Base-by-base conservation (phyloP, 2,797 vertebrate genomes). In the Hypotaenidia philippensis region DNA sequence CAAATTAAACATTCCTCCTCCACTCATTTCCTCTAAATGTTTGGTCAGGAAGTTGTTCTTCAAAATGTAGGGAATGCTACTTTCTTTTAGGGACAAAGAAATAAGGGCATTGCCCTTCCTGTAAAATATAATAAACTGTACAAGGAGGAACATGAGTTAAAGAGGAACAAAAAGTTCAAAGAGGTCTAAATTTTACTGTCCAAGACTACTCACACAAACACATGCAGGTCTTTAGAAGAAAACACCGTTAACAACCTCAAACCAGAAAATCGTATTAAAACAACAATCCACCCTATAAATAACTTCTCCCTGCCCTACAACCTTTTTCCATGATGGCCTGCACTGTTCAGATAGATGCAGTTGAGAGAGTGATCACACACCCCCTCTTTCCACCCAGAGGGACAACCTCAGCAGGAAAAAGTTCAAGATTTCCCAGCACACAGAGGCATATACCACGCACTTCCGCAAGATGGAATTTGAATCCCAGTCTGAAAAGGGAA, bases 51-150 rank as follows among this genome's bases (percentile, higher is more conserved):
- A 65, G 61, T 34, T 68, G 53, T 49, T 94, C 65, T 74, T 78
- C 53, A 78, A 78, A 86, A 85, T 4, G 25, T 6, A 92, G 40
- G 20, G 49, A 88, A 90, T 50, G 19, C 20, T 88, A 47, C 50
- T 76, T 84, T 90, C 15, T 90, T 90, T 59, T 40, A 41, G 88
- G 83, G 61, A 75, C 36, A 81, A 89, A 89, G 68, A 87, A 92
- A 66, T 44, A 52, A 74, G 10, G 47, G 32, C 40, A 83, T 34
- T 93, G 38, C 26, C 49, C 50, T 92, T 90, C 69, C 85, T 29
- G 22, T 49, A 71, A 70, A 88, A 75, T 34, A 77, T 1, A 93
- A 45, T 27, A 27, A 91, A 17, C 36, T 60, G 18, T 56, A 81
- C 20, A 78, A 77, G 32, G 64, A 70, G 34, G 21, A 90, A 27